A percentile compares a stretch with the other conserved stretches of the same genome.
These are phyloP conservation scores for Danio tinwini DNA, from an alignment of 2,797 vertebrate genomes.

Conservation along the genomic window DNA sequence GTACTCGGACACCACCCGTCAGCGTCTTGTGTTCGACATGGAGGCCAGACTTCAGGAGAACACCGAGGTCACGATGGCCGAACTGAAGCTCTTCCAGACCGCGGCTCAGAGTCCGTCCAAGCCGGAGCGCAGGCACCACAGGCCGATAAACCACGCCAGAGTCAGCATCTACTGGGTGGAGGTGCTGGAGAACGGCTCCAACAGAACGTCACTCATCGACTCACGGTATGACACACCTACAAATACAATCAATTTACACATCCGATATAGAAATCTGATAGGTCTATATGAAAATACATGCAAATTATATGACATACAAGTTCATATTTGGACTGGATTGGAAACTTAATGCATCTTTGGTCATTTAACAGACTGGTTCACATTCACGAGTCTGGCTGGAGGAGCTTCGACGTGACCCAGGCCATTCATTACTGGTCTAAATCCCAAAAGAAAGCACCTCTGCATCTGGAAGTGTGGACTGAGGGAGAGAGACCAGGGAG, in stretches of 20 bases:
- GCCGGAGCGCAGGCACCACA: constrained; percentile 66
- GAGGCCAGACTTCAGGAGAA: constrained; percentile 80
- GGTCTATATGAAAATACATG: neutral
- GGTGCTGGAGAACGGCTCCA: constrained; percentile 74
- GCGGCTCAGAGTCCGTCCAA: constrained; percentile 64
- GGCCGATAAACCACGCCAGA: constrained; percentile 73
- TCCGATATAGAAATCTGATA: too few species aligned
- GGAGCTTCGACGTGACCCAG: constrained; percentile 84
- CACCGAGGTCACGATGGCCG: constrained; percentile 84
- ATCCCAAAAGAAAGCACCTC: constrained; percentile 63
- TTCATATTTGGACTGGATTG: too few species aligned
- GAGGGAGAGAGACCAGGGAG: constrained; percentile 81
- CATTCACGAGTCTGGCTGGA: constrained; percentile 81
- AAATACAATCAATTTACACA: neutral
- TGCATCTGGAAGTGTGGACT: constrained; percentile 82
- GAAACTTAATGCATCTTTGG: neutral
- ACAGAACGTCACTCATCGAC: constrained; percentile 82
- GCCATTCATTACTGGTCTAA: constrained; percentile 84
- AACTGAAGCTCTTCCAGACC: constrained; percentile 84
- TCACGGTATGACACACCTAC: constrained; percentile 76
- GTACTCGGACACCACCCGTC: constrained; percentile 70
- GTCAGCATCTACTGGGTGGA: constrained; percentile 85
- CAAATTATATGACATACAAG: neutral
- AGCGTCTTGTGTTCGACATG: constrained; percentile 81
- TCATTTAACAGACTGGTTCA: constrained; percentile 77